Evolutionary conservation across 1,140 invertebrate species (phyloP).

Genomic region (Drosophila oshimai): DNA sequence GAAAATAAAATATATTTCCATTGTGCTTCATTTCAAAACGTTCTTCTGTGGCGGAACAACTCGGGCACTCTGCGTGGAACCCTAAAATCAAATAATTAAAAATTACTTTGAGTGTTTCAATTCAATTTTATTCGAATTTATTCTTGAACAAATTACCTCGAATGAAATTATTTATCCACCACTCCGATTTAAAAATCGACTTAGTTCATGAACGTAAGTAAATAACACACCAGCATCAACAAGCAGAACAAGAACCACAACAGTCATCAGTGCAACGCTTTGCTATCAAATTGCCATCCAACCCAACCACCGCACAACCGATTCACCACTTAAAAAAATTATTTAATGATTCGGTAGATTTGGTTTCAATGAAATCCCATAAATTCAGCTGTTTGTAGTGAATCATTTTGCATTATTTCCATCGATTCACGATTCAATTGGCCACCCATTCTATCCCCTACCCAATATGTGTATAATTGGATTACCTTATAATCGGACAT

Average conservation of each 20-base stretch:
- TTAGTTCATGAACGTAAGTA: constrained; percentile 76
- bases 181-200: constrained; percentile 41
- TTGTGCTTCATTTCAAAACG: constrained; percentile 68
- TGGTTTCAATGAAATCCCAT: background rate
- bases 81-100: constrained; percentile 12
- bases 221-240: constrained; percentile 15
- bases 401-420: constrained; percentile 3
- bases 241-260: constrained; percentile 30
- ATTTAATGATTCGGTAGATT: background rate
- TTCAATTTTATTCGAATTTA: constrained; percentile 15
- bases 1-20: constrained; percentile 56
- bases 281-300: constrained; percentile 40
- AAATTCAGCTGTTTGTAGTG: background rate
- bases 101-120: constrained; percentile 20
- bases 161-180: constrained; percentile 18
- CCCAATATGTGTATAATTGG: constrained; percentile 5
- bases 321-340: background rate
- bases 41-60: constrained; percentile 62
- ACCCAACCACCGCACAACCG: constrained; percentile 28
- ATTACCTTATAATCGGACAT: background rate
- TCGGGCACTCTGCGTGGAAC: constrained; percentile 57
- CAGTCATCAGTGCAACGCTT: constrained; percentile 37
- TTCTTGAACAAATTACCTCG: background rate
- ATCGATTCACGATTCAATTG: constrained; percentile 6
- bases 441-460: background rate